Evolutionary conservation across 2,888 invertebrate species (phyloP).

Genomic region (Morpho helenor): DNA sequence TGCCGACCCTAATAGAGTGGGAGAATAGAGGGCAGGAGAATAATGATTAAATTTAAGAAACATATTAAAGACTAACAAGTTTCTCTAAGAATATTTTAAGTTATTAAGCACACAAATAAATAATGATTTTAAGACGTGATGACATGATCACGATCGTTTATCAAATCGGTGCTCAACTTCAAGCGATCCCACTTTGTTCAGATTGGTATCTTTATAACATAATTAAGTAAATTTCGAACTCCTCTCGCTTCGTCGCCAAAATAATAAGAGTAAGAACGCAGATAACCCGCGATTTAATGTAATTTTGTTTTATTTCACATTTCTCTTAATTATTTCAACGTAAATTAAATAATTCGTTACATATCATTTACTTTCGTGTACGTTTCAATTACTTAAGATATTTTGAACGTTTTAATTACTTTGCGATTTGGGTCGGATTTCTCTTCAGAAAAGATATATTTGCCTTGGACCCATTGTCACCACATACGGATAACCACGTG

Average conservation of each 20-base stretch:
- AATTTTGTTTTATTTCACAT: slow-evolving; percentile 53
- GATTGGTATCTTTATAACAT: slow-evolving; percentile 64
- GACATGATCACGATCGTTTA: slow-evolving; percentile 42
- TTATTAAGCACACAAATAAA: slow-evolving; percentile 11
- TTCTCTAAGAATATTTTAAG: background rate
- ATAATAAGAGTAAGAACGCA: slow-evolving; percentile 59
- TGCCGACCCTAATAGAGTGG: too few species aligned
- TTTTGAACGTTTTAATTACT: background rate
- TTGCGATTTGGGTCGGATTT: too few species aligned
- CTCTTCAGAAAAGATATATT: too few species aligned
- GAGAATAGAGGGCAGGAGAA: too few species aligned
- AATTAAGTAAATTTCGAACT: slow-evolving; percentile 67
- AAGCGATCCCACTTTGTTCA: slow-evolving; percentile 46
- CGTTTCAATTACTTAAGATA: background rate
- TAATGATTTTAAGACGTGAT: slow-evolving; percentile 22
- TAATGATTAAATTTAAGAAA: too few species aligned
- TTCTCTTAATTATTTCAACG: slow-evolving; percentile 50
- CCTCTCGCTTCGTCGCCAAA: slow-evolving; percentile 51
- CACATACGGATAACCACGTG: too few species aligned
- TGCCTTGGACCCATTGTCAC: too few species aligned
- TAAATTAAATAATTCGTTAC: slow-evolving; percentile 31
- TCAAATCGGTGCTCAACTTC: slow-evolving; percentile 33
- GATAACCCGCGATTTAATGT: slow-evolving; percentile 58
- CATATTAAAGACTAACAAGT: too few species aligned
- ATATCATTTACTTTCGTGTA: slow-evolving; percentile 4